Base-by-base conservation (phyloP, 1,140 invertebrate species). In the Neotoxoptera formosana region DNA sequence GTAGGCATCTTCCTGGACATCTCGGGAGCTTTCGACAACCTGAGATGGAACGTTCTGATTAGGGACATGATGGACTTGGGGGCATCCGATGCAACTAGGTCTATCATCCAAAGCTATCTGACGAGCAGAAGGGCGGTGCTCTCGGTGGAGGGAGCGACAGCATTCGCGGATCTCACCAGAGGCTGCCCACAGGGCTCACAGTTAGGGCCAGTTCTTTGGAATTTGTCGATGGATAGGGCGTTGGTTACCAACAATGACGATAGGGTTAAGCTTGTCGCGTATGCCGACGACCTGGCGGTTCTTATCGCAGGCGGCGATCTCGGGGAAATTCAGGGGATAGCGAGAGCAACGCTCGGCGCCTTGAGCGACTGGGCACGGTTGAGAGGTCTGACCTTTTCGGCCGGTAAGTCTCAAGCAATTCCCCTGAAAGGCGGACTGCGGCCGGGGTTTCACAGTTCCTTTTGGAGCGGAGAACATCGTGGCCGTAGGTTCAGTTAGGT, bases 141-240 rank as follows among this genome's bases (percentile, higher is more conserved):
- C n/a, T n/a, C n/a, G n/a, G n/a, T n/a, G n/a, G n/a, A n/a, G n/a
- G n/a, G n/a, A n/a, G n/a, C n/a, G n/a, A n/a, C 48, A 2, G 88
- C 88, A 1, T 21, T 7, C n/a, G 21, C 4, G 34, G 23, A 30
- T 8, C 34, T 89, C 7, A 89, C 88, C 14, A 89, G 88, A 7
- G 88, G 88, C 20, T 89, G 51, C 21, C 51, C 51, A 3, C 88
- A 89, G 14, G 89, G 89, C 21, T 90, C 89, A 45, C 34, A 60
- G 30, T 41, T 90, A 8, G 89, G 89, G 34, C 89, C 89, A 2
- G 14, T 23, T 34, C 53, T 90, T 2, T 90, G 89, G 89, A 90
- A 90, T 0, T 11, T 90, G 2, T 90, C 89, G 0, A 90, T 67
- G 89, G 53, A 90, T 14, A 14, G 11, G 7, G 89, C 36, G 23